A percentile compares a stretch with the other conserved stretches of the same genome.
Evolutionary conservation across 2,797 vertebrate species (phyloP).

Genomic region (Karalla daura): DNA sequence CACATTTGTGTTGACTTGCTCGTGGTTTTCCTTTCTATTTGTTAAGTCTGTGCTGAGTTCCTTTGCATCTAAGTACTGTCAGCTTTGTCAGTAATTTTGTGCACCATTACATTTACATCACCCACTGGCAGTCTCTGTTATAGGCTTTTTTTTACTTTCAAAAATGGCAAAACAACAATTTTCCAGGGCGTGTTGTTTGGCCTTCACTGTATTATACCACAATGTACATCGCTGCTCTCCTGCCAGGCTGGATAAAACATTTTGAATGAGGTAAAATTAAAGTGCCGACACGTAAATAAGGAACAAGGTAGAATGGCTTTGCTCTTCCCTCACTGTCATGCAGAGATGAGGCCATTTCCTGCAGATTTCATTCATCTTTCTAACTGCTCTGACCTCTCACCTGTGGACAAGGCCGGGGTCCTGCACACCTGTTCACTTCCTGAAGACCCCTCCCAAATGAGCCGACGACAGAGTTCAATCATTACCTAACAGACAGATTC

Average conservation of each 20-base stretch:
- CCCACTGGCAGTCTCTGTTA: neutral
- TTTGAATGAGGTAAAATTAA: too few relatives aligned
- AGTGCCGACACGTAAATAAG: too few relatives aligned
- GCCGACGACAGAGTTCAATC: constrained; percentile 66
- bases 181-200: neutral
- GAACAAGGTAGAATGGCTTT: too few relatives aligned
- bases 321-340: constrained; percentile 39
- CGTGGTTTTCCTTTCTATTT: too few relatives aligned
- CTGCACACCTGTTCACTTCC: constrained; percentile 32
- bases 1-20: too few relatives aligned
- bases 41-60: too few relatives aligned
- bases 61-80: too few relatives aligned
- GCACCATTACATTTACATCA: neutral
- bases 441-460: constrained; percentile 45
- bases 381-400: constrained; percentile 51
- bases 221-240: neutral
- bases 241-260: neutral
- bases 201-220: neutral
- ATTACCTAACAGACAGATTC: constrained; percentile 70
- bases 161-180: neutral
- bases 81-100: too few relatives aligned
- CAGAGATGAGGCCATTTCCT: constrained; percentile 37
- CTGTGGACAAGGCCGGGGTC: constrained; percentile 39
- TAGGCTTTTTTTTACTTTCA: neutral
- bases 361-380: constrained; percentile 59